These are phyloP conservation scores for Mesochorus sp. DNA, from an alignment of 2,888 invertebrate genomes.

Conservation along the genomic window DNA sequence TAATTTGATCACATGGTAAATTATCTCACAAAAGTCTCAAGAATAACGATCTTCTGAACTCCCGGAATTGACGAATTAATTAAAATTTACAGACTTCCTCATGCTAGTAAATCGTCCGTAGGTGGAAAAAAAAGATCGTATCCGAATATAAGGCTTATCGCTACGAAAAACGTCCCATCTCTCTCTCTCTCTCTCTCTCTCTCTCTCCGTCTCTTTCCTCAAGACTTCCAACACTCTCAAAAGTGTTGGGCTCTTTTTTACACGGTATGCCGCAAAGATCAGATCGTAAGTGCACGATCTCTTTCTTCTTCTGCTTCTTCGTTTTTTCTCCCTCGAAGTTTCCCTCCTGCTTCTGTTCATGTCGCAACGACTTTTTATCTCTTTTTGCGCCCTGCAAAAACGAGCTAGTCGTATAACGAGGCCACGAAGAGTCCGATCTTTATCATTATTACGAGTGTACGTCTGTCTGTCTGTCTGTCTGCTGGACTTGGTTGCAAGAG, in stretches of 20 bases:
- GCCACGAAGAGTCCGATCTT: conserved; percentile 68
- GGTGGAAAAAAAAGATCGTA: conserved; percentile 21
- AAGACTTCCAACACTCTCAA: neutral
- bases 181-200: neutral
- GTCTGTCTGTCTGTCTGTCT: conserved; percentile 64
- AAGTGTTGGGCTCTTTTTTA: conserved; percentile 11
- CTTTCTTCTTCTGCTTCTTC: conserved; percentile 26
- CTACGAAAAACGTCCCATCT: neutral
- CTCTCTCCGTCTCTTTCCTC: neutral
- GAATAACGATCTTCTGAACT: conserved; percentile 5
- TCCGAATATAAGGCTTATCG: conserved; percentile 24
- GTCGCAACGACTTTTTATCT: conserved; percentile 31
- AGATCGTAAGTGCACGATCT: conserved; percentile 42
- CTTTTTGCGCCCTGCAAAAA: conserved; percentile 26
- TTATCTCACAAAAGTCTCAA: neutral
- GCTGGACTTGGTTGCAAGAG: conserved; percentile 49
- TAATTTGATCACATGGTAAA: too few relatives aligned
- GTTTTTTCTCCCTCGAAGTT: conserved; percentile 32
- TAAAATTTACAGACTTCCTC: conserved; percentile 36
- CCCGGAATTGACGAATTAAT: conserved; percentile 34
- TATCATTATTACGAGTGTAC: conserved; percentile 74
- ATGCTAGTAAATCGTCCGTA: conserved; percentile 30
- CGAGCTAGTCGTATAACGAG: conserved; percentile 60
- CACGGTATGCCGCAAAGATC: neutral
- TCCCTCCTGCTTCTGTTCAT: conserved; percentile 30